Evolutionary conservation across 2,888 invertebrate species (phyloP).

Genomic region (Uloborus plumipes): DNA sequence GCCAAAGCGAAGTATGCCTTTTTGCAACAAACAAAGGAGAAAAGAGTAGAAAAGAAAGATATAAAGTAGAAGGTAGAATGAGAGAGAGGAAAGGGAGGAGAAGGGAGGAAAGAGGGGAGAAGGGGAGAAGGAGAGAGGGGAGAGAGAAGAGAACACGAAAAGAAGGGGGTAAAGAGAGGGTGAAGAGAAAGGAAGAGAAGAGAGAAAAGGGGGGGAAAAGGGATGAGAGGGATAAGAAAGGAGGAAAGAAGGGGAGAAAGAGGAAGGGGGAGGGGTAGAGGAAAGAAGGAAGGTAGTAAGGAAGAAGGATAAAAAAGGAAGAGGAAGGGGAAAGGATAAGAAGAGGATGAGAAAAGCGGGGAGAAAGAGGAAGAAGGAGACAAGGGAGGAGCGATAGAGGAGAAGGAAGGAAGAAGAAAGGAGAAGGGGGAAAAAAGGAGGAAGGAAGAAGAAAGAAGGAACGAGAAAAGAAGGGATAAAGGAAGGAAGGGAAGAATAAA

Average conservation of each 20-base stretch:
- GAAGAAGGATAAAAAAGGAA: too few relatives aligned
- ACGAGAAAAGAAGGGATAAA: too few relatives aligned
- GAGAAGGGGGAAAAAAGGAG: too few relatives aligned
- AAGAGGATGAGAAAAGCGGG: too few relatives aligned
- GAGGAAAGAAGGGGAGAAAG: background rate
- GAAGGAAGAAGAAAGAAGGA: too few relatives aligned
- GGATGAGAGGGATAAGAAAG: background rate
- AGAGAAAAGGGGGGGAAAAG: background rate
- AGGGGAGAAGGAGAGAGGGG: background rate
- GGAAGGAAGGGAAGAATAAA: too few relatives aligned
- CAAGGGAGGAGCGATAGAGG: too few relatives aligned
- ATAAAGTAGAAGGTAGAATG: background rate
- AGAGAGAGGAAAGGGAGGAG: background rate
- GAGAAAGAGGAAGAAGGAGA: too few relatives aligned
- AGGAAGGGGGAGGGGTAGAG: background rate
- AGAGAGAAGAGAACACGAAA: background rate
- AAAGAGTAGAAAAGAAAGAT: background rate
- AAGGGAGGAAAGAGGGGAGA: background rate
- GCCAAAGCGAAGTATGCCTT: too few relatives aligned
- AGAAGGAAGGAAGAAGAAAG: too few relatives aligned
- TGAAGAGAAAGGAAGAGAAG: background rate
- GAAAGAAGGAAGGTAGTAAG: too few relatives aligned
- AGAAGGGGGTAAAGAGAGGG: background rate
- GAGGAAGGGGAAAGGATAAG: too few relatives aligned
- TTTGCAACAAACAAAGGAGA: background rate